These are phyloP conservation scores for Cynaeus angustus DNA, from an alignment of 2,888 invertebrate genomes.

Conservation along the genomic window DNA sequence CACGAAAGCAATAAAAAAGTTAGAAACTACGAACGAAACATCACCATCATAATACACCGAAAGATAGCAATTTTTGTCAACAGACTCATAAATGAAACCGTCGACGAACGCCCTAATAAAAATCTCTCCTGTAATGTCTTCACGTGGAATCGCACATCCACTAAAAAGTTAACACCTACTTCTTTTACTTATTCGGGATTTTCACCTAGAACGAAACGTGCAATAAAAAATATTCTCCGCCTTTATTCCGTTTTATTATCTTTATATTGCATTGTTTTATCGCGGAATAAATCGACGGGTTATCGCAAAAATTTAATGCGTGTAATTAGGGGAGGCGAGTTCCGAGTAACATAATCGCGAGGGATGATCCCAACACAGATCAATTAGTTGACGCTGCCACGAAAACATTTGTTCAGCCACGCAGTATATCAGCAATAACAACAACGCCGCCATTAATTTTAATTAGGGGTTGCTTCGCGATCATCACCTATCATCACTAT, in stretches of 20 bases:
- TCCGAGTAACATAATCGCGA: slow-evolving; percentile 4
- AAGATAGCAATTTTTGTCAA: slow-evolving; percentile 58
- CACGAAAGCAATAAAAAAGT: slow-evolving; percentile 39
- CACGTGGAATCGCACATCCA: slow-evolving; percentile 34
- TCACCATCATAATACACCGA: slow-evolving; percentile 46
- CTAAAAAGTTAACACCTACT: slow-evolving; percentile 42
- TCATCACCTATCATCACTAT: slow-evolving; percentile 36
- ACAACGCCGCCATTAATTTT: slow-evolving; percentile 37
- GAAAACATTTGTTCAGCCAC: slow-evolving; percentile 38
- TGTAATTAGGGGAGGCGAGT: slow-evolving; percentile 1
- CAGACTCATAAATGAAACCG: slow-evolving; percentile 56
- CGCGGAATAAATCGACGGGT: slow-evolving; percentile 21
- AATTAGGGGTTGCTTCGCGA: slow-evolving; percentile 31
- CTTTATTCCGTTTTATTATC: slow-evolving; percentile 19
- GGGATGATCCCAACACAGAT: slow-evolving; percentile 40
- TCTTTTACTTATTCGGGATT: slow-evolving; percentile 42
- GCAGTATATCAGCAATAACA: slow-evolving; percentile 30
- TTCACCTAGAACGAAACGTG: slow-evolving; percentile 27
- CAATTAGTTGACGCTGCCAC: slow-evolving; percentile 41
- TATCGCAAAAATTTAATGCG: neutral
- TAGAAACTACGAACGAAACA: slow-evolving; percentile 35
- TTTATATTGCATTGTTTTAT: slow-evolving; percentile 39
- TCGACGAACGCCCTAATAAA: slow-evolving; percentile 48
- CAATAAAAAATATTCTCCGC: slow-evolving; percentile 32
- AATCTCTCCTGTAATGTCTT: slow-evolving; percentile 30